Evolutionary conservation across 2,888 invertebrate genomes (phyloP).

Genomic region (Habrosyne pyritoides): DNA sequence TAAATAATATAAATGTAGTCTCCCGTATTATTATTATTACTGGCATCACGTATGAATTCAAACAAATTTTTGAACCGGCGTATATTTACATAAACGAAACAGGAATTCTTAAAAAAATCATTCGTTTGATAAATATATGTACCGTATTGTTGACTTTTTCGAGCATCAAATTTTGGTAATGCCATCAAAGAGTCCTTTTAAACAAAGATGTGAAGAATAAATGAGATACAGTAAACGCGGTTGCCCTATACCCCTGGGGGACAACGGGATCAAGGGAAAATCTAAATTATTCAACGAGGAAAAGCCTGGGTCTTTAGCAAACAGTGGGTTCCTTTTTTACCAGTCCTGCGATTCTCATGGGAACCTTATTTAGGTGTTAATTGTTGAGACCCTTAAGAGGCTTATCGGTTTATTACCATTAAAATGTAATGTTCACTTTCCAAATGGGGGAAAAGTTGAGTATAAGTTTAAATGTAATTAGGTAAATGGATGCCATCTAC

Average conservation of each 20-base stretch:
- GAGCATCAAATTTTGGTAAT: background rate
- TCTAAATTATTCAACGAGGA: constrained; percentile 49
- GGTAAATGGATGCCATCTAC: too few species aligned
- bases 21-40: background rate
- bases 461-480: too few species aligned
- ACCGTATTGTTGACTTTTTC: constrained; percentile 1
- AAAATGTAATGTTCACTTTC: background rate
- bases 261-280: constrained; percentile 49
- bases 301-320: constrained; percentile 42
- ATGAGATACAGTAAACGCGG: constrained; percentile 42
- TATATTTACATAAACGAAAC: background rate
- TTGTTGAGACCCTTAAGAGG: constrained; percentile 40
- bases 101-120: background rate
- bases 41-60: background rate
- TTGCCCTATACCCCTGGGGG: constrained; percentile 38
- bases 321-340: constrained; percentile 47
- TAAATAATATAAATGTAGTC: background rate
- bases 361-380: constrained; percentile 45
- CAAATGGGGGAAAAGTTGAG: too few species aligned
- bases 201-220: constrained; percentile 33
- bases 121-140: background rate
- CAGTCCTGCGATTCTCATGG: constrained; percentile 37
- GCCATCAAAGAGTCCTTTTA: background rate
- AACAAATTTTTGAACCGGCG: background rate
- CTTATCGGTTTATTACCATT: constrained; percentile 1